Conservation (phyloP, 1,140 invertebrate species). For the Euwallacea similis region DNA sequence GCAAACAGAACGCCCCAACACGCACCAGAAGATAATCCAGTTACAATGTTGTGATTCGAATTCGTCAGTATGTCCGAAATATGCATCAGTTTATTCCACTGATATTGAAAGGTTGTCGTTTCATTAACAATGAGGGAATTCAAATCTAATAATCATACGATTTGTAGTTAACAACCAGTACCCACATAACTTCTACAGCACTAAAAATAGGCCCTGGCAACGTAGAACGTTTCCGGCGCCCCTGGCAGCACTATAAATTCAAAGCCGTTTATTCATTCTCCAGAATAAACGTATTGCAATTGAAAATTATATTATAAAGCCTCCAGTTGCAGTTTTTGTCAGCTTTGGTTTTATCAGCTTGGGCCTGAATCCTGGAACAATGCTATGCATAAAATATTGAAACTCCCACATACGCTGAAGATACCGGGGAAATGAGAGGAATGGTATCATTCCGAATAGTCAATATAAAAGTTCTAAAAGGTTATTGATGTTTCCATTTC, state of each 20-base stretch:
- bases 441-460: constrained; percentile 1
- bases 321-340: constrained; percentile 22
- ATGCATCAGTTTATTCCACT: no score
- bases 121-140: no score
- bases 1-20: no score
- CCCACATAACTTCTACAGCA: background rate
- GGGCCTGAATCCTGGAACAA: background rate
- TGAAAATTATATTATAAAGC: constrained; percentile 24
- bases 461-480: constrained; percentile 1
- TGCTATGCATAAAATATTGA: constrained; percentile 20
- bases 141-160: background rate
- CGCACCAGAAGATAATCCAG: no score
- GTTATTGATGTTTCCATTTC: constrained; percentile 6
- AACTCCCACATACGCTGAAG: background rate
- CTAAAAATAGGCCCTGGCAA: background rate
- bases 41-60: no score
- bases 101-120: no score
- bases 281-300: constrained; percentile 14
- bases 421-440: background rate
- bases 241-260: constrained; percentile 15
- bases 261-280: constrained; percentile 19
- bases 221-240: constrained; percentile 12
- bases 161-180: background rate
- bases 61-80: no score
- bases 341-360: constrained; percentile 17